Evolutionary conservation across 2,888 invertebrate genomes (phyloP).

Genomic region (Ormia ochracea): DNA sequence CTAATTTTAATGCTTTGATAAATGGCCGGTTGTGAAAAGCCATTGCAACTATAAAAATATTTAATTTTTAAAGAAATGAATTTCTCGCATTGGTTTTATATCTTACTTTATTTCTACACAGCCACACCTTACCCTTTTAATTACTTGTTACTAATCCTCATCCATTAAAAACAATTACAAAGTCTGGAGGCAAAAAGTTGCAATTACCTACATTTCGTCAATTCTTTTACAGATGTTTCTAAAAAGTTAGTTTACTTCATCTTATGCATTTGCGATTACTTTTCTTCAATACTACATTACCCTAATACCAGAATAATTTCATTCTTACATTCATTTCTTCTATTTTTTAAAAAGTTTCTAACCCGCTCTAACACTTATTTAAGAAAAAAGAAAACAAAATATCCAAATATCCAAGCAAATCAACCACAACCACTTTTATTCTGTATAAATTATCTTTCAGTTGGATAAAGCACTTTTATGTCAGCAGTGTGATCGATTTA

Average conservation of each 20-base stretch:
- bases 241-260: too few species aligned
- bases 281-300: too few species aligned
- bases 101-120: neutral
- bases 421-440: constrained; percentile 24
- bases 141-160: neutral
- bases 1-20: too few species aligned
- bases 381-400: neutral
- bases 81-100: neutral
- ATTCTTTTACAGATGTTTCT: too few species aligned
- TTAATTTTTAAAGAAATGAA: neutral
- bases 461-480: constrained; percentile 77
- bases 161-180: neutral
- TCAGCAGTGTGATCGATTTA: constrained; percentile 76
- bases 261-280: too few species aligned
- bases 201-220: neutral
- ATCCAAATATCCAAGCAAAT: neutral
- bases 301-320: neutral
- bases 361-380: constrained; percentile 23
- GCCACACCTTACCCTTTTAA: neutral
- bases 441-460: constrained; percentile 71
- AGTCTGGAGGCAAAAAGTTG: neutral
- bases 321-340: neutral
- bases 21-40: too few species aligned
- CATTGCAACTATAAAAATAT: too few species aligned
- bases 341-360: neutral